Base-by-base conservation (phyloP, 2,797 vertebrate species). In the Gymnothorax reevesii region DNA sequence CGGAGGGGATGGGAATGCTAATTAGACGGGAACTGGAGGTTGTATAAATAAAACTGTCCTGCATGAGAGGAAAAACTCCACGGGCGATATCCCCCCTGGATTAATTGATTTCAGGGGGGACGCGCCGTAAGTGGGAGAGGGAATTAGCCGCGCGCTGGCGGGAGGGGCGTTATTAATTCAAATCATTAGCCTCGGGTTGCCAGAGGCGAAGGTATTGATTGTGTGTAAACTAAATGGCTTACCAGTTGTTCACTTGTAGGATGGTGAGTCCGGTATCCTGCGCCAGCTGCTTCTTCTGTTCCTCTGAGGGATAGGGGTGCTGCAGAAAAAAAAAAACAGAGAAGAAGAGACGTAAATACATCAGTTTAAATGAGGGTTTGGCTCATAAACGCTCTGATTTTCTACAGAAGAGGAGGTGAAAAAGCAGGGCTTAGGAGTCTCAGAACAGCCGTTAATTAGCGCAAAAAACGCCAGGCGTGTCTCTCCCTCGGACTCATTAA, bases 251-350 rank as follows among this genome's bases (percentile, higher is more conserved):
- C 95, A 99, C 98, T 97, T 99, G 98, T 95, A 99, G 97, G 96
- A 99, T 99, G 94, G 98, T 99, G 94, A 99, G 98, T 91, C 98
- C 98, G 13, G 98, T 99, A 95, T 99, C 98, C 96, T 99, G 98
- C 92, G 98, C 98, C 97, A 99, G 96, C 95, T 99, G 98, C 93
- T 99, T 99, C 97, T 99, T 99, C 97, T 99, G 98, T 95, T 99
- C 98, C 97, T 99, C 98, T 95, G 98, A 99, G 87, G 98, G 98
- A 95, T 99, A 99, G 83, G 98, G 98, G 92, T 99, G 98, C 98
- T 99, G 93, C 52, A 94, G 88, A 42, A 86, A 5, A 88, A 84
- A 94, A 90, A 88, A 94, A 92, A 94, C 91, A 90, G 90, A 55
- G 86, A 5, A 89, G 55, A 92, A 3, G 73, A 84, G 49, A 71